Conservation (phyloP, 1,140 invertebrate species). For the Phortica variegata region DNA sequence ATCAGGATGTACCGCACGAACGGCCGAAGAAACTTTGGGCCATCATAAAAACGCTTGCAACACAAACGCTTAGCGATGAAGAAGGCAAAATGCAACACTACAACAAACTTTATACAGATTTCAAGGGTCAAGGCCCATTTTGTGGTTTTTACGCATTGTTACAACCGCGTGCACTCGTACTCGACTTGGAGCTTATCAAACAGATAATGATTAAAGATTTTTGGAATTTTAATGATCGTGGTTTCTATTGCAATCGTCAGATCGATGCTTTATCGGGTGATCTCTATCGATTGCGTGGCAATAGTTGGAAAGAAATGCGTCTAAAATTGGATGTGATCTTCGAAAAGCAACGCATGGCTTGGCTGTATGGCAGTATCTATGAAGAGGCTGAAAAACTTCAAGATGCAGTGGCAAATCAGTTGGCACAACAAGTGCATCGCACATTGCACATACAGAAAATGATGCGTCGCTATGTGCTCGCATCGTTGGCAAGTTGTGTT, state of each 20-base stretch:
- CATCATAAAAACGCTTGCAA: slow-evolving; percentile 35
- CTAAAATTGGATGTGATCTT: slow-evolving; percentile 66
- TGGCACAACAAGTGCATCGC: slow-evolving; percentile 33
- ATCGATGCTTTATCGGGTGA: slow-evolving; percentile 61
- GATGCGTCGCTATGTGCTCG: slow-evolving; percentile 39
- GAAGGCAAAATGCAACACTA: slow-evolving; percentile 36
- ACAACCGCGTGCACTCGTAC: slow-evolving; percentile 43
- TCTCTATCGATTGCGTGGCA: slow-evolving; percentile 59
- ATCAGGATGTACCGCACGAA: slow-evolving; percentile 43
- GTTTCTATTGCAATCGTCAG: slow-evolving; percentile 59
- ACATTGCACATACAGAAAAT: slow-evolving; percentile 45
- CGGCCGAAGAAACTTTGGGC: slow-evolving; percentile 38
- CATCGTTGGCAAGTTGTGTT: slow-evolving; percentile 35
- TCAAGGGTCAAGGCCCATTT: slow-evolving; percentile 47
- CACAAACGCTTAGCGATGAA: slow-evolving; percentile 33
- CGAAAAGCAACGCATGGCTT: slow-evolving; percentile 62
- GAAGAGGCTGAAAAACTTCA: slow-evolving; percentile 37
- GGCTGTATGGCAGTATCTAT: slow-evolving; percentile 55
- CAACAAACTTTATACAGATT: slow-evolving; percentile 33
- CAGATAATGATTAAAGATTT: slow-evolving; percentile 64
- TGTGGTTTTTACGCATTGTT: slow-evolving; percentile 47
- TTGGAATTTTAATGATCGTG: slow-evolving; percentile 61
- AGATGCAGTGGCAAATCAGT: slow-evolving; percentile 22
- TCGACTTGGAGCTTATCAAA: slow-evolving; percentile 61
- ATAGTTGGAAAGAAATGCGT: slow-evolving; percentile 65